Evolutionary conservation across 1,140 invertebrate species (phyloP).

Genomic region (Leptonema lineaticorne): DNA sequence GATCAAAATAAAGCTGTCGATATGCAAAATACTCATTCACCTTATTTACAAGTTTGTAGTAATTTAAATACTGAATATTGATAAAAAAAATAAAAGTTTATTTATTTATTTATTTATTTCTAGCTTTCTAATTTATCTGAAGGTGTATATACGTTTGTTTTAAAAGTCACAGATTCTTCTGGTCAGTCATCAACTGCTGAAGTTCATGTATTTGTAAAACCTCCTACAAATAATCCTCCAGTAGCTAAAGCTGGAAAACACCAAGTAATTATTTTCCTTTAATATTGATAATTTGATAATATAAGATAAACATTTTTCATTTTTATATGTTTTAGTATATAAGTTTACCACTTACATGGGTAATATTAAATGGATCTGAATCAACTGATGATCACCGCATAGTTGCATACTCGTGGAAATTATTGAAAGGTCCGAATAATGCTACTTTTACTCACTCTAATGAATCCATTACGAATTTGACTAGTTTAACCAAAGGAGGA

Average conservation of each 20-base stretch:
- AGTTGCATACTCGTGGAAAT: conserved; percentile 79
- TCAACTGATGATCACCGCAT: conserved; percentile 87
- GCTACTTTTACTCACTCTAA: conserved; percentile 58
- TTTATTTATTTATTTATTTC: conserved; percentile 30
- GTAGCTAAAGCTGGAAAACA: conserved; percentile 65
- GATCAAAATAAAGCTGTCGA: conserved; percentile 87
- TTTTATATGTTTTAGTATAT: conserved; percentile 62
- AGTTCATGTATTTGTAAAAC: conserved; percentile 92
- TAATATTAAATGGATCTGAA: conserved; percentile 73
- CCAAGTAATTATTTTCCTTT: conserved; percentile 42
- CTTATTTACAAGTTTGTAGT: conserved; percentile 76
- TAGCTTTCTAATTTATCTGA: conserved; percentile 85
- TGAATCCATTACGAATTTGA: conserved; percentile 71
- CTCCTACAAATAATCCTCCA: conserved; percentile 81
- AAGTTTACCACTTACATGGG: conserved; percentile 77
- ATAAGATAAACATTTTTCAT: not conserved
- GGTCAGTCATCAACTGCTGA: conserved; percentile 82
- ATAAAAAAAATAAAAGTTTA: not conserved
- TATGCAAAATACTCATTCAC: conserved; percentile 90
- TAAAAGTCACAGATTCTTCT: conserved; percentile 89
- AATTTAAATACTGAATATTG: not conserved
- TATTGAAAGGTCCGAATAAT: conserved; percentile 66
- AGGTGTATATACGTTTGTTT: conserved; percentile 90
- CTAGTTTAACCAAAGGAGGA: conserved; percentile 77
- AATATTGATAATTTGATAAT: not conserved